Percentiles rank a stretch among this genome's conserved stretches.
These are phyloP conservation scores for Tanytarsus gracilentus DNA, from an alignment of 2,888 invertebrate species.

Conservation along the genomic window DNA sequence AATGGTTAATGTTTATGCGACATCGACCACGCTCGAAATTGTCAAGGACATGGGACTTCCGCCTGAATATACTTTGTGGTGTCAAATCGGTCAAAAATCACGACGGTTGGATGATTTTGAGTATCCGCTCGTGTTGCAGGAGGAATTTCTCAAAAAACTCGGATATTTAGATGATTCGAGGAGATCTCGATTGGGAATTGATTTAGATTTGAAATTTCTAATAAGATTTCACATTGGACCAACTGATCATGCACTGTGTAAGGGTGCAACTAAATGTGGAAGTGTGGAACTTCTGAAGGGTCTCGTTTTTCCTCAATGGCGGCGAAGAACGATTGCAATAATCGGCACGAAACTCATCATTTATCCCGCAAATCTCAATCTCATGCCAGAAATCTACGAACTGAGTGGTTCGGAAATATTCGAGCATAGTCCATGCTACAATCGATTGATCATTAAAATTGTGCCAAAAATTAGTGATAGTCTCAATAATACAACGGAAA, in stretches of 20 bases:
- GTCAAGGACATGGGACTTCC: constrained; percentile 32
- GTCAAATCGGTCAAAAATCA: constrained; percentile 49
- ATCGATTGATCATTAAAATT: constrained; percentile 43
- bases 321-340: constrained; percentile 50
- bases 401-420: constrained; percentile 33
- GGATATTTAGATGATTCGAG: constrained; percentile 53
- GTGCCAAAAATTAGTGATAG: constrained; percentile 37
- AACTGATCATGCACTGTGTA: constrained; percentile 45
- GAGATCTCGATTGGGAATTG: constrained; percentile 53
- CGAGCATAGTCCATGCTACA: constrained; percentile 34
- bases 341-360: constrained; percentile 53
- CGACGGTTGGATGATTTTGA: constrained; percentile 49
- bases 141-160: constrained; percentile 49
- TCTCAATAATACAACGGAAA: constrained; percentile 31
- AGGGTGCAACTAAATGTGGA: constrained; percentile 44
- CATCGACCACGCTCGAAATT: constrained; percentile 30
- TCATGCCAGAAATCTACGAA: constrained; percentile 34
- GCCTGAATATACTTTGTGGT: constrained; percentile 32
- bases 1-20: constrained; percentile 31
- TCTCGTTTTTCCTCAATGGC: constrained; percentile 61
- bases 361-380: constrained; percentile 40
- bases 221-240: constrained; percentile 56
- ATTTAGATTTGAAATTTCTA: constrained; percentile 54
- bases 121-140: constrained; percentile 52
- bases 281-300: constrained; percentile 52